A percentile compares a stretch with the other conserved stretches of the same genome.
These are phyloP conservation scores for Zaprionus lineosus DNA, from an alignment of 2,888 invertebrate species.

Conservation along the genomic window DNA sequence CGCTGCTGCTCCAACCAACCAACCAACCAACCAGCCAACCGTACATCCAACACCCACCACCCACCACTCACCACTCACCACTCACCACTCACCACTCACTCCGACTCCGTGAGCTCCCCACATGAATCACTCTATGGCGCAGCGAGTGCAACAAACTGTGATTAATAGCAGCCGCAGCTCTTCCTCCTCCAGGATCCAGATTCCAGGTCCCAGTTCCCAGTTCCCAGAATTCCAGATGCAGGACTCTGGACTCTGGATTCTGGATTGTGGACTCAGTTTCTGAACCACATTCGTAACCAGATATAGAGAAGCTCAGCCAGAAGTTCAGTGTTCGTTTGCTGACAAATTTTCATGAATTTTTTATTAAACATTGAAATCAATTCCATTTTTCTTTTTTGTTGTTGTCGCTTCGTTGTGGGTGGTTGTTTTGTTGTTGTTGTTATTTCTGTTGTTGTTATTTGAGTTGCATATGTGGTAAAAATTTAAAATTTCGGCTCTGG, in stretches of 20 bases:
- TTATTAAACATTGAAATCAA: slow-evolving; percentile 79
- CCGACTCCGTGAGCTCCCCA: slow-evolving; percentile 26
- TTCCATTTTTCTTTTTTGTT: slow-evolving; percentile 54
- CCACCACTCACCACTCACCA: too few relatives aligned
- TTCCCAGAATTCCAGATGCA: slow-evolving; percentile 3
- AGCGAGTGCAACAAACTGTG: slow-evolving; percentile 79
- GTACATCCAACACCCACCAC: too few relatives aligned
- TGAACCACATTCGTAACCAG: background rate
- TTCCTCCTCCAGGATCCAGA: background rate
- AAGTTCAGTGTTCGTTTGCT: slow-evolving; percentile 52
- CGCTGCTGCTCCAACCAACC: slow-evolving; percentile 9
- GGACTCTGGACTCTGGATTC: too few relatives aligned
- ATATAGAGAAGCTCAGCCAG: background rate
- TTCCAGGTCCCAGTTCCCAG: slow-evolving; percentile 5
- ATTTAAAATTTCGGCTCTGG: slow-evolving; percentile 55
- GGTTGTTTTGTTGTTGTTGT: slow-evolving; percentile 13
- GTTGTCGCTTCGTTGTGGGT: slow-evolving; percentile 7
- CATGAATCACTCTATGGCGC: slow-evolving; percentile 75
- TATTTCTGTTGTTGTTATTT: slow-evolving; percentile 15
- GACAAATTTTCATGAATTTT: slow-evolving; percentile 80
- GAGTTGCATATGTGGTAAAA: slow-evolving; percentile 55
- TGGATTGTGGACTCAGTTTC: too few relatives aligned
- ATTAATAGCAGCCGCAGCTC: slow-evolving; percentile 69
- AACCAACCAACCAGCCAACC: too few relatives aligned
- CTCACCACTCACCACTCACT: background rate